phyloP scores from a whole-genome alignment of 2,113 vertebrate genomes.

The Chionomys nivalis region DNA sequence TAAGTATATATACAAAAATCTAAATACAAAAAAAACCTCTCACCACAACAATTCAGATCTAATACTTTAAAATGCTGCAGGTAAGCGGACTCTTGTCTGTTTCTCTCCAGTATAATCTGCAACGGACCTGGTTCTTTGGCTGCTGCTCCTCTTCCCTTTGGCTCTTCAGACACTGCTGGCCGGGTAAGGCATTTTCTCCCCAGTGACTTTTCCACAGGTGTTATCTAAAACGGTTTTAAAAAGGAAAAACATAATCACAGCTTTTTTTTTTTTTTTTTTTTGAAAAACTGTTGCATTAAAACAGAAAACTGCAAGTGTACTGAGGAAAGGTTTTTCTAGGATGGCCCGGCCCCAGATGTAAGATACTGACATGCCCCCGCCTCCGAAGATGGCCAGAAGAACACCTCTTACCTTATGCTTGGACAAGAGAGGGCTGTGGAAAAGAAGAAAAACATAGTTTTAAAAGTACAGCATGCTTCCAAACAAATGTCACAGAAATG shows the following conservation, averaged over 20 bases:
- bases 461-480: constrained; percentile 68
- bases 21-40: neutral
- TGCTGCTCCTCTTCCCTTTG: constrained; percentile 80
- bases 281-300: constrained; percentile 55
- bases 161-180: constrained; percentile 64
- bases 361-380: neutral
- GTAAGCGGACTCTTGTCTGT: neutral
- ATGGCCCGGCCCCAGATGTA: neutral
- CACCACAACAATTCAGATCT: constrained; percentile 26
- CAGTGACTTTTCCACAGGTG: constrained; percentile 77
- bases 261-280: no score
- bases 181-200: constrained; percentile 70
- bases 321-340: constrained; percentile 60
- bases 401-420: constrained; percentile 89
- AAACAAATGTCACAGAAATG: constrained; percentile 79
- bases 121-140: constrained; percentile 77
- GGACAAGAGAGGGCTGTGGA: constrained; percentile 87
- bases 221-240: constrained; percentile 84
- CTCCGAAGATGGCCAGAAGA: neutral
- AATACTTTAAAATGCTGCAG: neutral
- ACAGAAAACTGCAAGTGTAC: constrained; percentile 54
- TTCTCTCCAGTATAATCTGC: neutral
- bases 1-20: neutral
- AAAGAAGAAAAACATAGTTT: constrained; percentile 73
- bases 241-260: neutral